These are phyloP conservation scores for Drosophila pegasa DNA, from an alignment of 2,888 invertebrate genomes.

Conservation along the genomic window DNA sequence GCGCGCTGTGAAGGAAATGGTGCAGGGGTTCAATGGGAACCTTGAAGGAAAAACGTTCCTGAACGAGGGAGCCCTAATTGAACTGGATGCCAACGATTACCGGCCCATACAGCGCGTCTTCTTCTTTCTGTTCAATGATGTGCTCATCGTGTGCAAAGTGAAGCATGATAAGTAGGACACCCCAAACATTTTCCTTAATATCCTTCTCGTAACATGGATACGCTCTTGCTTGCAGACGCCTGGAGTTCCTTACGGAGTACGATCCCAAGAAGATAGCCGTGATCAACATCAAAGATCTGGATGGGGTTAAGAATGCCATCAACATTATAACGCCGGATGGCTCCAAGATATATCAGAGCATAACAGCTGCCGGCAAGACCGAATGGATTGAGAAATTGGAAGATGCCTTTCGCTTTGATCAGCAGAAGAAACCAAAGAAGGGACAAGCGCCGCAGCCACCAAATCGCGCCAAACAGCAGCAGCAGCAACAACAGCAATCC, in stretches of 20 bases:
- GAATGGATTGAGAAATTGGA: constrained; percentile 98
- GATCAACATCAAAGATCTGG: constrained; percentile 96
- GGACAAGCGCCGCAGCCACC: constrained; percentile 85
- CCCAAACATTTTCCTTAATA: background rate
- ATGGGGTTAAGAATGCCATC: constrained; percentile 95
- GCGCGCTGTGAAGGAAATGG: constrained; percentile 87
- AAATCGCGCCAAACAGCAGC: constrained; percentile 59
- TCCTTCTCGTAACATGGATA: background rate
- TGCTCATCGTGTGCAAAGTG: constrained; percentile 93
- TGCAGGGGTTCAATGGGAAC: constrained; percentile 89
- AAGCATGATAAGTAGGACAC: constrained; percentile 85
- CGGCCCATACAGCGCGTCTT: constrained; percentile 94
- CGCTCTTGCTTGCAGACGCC: constrained; percentile 68
- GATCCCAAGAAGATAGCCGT: constrained; percentile 93
- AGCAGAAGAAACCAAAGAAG: constrained; percentile 85
- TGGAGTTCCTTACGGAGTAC: constrained; percentile 84
- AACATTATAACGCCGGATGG: constrained; percentile 97
- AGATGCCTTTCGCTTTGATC: constrained; percentile 92
- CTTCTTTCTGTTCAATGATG: constrained; percentile 96
- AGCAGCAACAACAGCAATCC: constrained; percentile 13
- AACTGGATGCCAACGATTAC: constrained; percentile 95
- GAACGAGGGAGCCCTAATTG: constrained; percentile 96
- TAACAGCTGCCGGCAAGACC: constrained; percentile 90
- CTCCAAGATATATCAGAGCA: constrained; percentile 95
- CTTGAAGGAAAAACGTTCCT: constrained; percentile 87